These are phyloP conservation scores for Cetoscarus ocellatus DNA, from an alignment of 2,797 vertebrate species.

Conservation along the genomic window DNA sequence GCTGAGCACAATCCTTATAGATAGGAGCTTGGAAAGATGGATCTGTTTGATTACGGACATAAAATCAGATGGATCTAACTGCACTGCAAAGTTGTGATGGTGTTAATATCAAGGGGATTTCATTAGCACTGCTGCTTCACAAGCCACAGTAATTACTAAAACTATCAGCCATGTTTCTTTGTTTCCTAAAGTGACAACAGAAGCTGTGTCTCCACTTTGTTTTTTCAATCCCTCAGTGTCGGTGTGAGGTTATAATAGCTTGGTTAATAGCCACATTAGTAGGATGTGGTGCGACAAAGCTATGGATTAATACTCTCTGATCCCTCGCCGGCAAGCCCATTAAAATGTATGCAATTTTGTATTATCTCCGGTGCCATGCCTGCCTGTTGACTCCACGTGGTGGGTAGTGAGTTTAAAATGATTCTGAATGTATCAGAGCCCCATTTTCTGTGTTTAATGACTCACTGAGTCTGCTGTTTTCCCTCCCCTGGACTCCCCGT, in stretches of 20 bases:
- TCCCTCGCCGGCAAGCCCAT: constrained; percentile 75
- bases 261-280: constrained; percentile 74
- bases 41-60: too few relatives aligned
- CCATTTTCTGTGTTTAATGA: constrained; percentile 72
- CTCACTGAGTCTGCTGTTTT: constrained; percentile 39
- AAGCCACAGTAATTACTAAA: too few relatives aligned
- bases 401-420: constrained; percentile 52
- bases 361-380: constrained; percentile 70
- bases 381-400: constrained; percentile 41
- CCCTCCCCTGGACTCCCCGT: constrained; percentile 26
- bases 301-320: constrained; percentile 75
- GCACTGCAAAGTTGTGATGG: too few relatives aligned
- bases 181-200: constrained; percentile 33
- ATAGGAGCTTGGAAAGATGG: too few relatives aligned
- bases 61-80: too few relatives aligned
- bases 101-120: too few relatives aligned
- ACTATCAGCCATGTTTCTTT: neutral
- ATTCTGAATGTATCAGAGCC: constrained; percentile 65
- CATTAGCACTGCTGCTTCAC: too few relatives aligned
- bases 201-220: constrained; percentile 48
- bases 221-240: constrained; percentile 65
- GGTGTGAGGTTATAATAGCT: constrained; percentile 67
- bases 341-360: constrained; percentile 76
- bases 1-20: too few relatives aligned
- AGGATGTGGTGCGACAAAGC: constrained; percentile 63